Percentiles rank a stretch among this genome's conserved stretches.
phyloP scores from a whole-genome alignment of 2,113 vertebrate genomes.

The Heloderma charlesbogerti region DNA sequence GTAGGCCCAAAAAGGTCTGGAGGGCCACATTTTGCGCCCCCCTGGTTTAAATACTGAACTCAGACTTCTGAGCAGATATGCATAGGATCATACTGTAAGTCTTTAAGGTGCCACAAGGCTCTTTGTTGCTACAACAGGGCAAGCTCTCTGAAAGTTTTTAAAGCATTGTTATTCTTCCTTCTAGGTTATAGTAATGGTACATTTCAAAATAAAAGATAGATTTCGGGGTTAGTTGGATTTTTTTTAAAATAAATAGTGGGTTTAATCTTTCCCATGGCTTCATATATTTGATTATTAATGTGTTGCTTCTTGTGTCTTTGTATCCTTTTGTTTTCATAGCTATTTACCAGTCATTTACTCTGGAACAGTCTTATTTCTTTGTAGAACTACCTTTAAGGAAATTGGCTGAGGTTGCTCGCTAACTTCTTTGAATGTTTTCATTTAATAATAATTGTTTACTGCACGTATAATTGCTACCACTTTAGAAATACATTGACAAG shows the following conservation, averaged over 20 bases:
- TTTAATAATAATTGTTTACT: neutral
- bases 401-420: neutral
- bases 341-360: neutral
- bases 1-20: no score
- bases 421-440: neutral
- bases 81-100: no score
- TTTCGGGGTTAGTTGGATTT: neutral
- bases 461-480: neutral
- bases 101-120: no score
- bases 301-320: neutral
- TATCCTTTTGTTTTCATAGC: neutral
- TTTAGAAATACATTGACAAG: neutral
- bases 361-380: neutral
- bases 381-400: neutral
- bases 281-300: neutral
- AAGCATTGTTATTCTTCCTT: no score
- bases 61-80: no score
- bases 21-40: no score
- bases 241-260: neutral
- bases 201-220: neutral
- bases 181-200: neutral
- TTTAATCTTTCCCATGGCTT: neutral
- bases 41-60: no score
- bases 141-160: no score
- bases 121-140: no score